phyloP scores from a whole-genome alignment of 64 coral and sea anemone species.

The Actinia equina region DNA sequence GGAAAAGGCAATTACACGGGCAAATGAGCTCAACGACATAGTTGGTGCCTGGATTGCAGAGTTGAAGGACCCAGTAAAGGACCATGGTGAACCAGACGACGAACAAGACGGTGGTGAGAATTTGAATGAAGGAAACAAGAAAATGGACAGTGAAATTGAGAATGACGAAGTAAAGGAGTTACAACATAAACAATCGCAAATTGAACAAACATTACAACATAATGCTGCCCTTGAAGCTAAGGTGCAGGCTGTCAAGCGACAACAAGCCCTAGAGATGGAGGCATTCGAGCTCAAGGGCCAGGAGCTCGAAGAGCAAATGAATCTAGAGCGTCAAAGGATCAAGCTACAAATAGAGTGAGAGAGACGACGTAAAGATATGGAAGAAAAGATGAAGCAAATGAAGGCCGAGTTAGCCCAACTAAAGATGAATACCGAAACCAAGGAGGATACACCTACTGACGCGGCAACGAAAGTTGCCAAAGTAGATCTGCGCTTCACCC shows the following conservation, averaged over 20 bases:
- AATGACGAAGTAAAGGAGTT: neutral
- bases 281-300: constrained; percentile 16
- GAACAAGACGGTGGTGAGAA: constrained; percentile 23
- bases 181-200: neutral
- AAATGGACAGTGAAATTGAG: neutral
- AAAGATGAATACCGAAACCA: constrained; percentile 38
- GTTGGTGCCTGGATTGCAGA: constrained; percentile 19
- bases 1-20: constrained; percentile 27
- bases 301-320: constrained; percentile 35
- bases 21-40: constrained; percentile 32
- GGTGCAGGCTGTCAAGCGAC: constrained; percentile 33
- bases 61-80: neutral
- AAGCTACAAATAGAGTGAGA: constrained; percentile 35
- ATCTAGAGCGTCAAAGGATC: constrained; percentile 31
- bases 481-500: constrained; percentile 48
- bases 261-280: constrained; percentile 29
- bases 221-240: constrained; percentile 41
- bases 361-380: constrained; percentile 10
- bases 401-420: constrained; percentile 32
- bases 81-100: constrained; percentile 7
- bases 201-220: constrained; percentile 34
- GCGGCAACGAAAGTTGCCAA: constrained; percentile 36
- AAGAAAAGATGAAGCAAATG: constrained; percentile 31
- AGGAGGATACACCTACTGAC: constrained; percentile 46
- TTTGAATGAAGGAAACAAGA: neutral